Evolutionary conservation across 2,888 invertebrate species (phyloP), one percentile per base, ranked within the genome.

Genomic region (Xestoiulus laeticollis): DNA sequence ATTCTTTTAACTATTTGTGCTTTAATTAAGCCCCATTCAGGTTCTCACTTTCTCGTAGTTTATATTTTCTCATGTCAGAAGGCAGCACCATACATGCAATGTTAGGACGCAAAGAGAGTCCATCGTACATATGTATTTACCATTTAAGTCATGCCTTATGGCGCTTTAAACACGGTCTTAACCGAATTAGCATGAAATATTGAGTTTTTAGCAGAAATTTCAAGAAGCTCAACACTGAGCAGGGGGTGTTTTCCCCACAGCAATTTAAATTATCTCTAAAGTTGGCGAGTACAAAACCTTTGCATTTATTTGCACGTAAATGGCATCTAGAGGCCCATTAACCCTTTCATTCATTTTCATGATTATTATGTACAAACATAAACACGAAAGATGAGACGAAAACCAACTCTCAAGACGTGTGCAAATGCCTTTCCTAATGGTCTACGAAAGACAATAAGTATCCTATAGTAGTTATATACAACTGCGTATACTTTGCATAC

Each of bases 141-240:
- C 12, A 48, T 16, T 16, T 12, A 1, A 3, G 48, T 48, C 12
- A 48, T 16, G 48, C 48, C 48, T 48, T 48, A 16, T 12, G 68
- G 68, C 22, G 68, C 26, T 68, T 8, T 26, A n/a, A 68, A 22
- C 26, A 68, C 22, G 26, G 5, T 68, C 68, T 22, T 68, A 5
- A 12, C 26, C 68, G 68, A 68, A 68, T 68, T 68, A 68, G 68
- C 68, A 12, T 68, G 68, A 68, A 68, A 68, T 68, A 68, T 68
- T 22, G 68, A 26, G 68, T 26, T 68, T 68, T 68, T 22, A 26
- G 68, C n/a, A 68, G 22, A 68, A 68, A 10, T 68, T 68, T 22
- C 8, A 26, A 68, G 26, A 5, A 26, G 6, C 10, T 14, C 2
- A 1, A 48, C 14, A 12, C 10, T 8, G 16, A 16, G 48, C 2